These are phyloP conservation scores for Hippocampus mohnikei DNA, from an alignment of 2,113 vertebrate genomes.

Conservation along the genomic window DNA sequence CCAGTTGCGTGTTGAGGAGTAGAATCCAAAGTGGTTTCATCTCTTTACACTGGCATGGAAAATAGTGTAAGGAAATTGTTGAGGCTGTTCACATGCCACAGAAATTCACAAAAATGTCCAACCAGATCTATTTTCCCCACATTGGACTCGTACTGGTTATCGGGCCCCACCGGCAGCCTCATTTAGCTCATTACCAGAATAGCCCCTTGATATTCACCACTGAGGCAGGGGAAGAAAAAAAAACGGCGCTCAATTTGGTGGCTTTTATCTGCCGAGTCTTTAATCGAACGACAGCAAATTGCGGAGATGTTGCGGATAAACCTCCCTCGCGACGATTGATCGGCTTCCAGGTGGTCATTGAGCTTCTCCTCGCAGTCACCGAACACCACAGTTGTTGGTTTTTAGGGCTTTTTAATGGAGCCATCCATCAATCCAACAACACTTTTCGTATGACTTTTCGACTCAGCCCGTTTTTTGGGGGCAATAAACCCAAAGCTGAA, in stretches of 20 bases:
- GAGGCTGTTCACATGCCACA: too few species aligned
- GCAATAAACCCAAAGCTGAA: constrained; percentile 1
- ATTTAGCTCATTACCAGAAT: not conserved
- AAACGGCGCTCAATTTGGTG: not conserved
- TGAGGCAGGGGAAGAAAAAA: not conserved
- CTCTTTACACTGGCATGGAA: too few species aligned
- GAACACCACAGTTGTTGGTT: not conserved
- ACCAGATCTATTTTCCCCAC: too few species aligned
- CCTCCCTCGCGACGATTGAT: not conserved
- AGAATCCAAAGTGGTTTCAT: too few species aligned
- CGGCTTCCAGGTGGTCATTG: not conserved
- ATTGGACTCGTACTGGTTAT: not conserved
- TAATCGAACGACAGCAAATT: constrained; percentile 4
- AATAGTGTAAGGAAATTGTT: too few species aligned
- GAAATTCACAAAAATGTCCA: too few species aligned
- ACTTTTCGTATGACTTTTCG: not conserved
- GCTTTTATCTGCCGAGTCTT: constrained; percentile 2
- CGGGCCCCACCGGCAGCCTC: not conserved
- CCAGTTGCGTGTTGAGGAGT: too few species aligned
- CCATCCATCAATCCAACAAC: not conserved
- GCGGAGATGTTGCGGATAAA: not conserved
- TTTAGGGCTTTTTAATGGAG: not conserved
- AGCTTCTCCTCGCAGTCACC: not conserved
- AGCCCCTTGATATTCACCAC: not conserved
- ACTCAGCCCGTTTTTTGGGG: not conserved